Evolutionary conservation across 2,113 vertebrate genomes (phyloP), one percentile per base, ranked within the genome.

Genomic region (Hippoglossus stenolepis): DNA sequence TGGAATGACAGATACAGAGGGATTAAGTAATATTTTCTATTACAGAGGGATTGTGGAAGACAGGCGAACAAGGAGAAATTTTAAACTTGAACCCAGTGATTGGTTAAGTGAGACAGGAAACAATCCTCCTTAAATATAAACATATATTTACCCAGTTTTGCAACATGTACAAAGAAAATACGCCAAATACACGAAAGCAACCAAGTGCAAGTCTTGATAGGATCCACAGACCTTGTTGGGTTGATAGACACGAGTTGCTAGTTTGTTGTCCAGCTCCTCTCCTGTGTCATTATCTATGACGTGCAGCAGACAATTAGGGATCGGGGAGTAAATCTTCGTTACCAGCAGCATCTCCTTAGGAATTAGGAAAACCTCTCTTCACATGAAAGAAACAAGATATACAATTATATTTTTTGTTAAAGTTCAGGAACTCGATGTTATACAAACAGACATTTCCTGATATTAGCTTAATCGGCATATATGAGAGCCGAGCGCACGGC

Each of bases 251-350:
- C 79, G 84, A 43, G 96, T 86, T 59, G 77, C 67, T 20, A 95
- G 93, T 87, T 89, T 95, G 65, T 95, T 95, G 3, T 95, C 93
- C 3, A 96, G 84, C 90, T 97, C 94, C 65, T 97, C 91, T 87
- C 96, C 87, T 2, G 96, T 97, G 84, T 98, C 97, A 53, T 99
- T 99, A 86, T 99, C 93, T 51, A 97, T 75, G 35, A 98, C 82
- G 9, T 97, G 96, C 57, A 99, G 92, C 54, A 92, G 82, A 72
- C 93, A 31, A 31, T 31, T 72, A 10, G 91, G 91, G 15, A 97
- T 75, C 1, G 94, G 84, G 4, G 92, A 95, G 59, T 92, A 95
- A 5, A 97, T 60, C 80, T 95, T 97, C 47, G 96, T 93, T 11
- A 95, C 80, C 85, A 99, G 43, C 78, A 96, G 67, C 93, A 96